phyloP scores from a whole-genome alignment of 2,888 invertebrate genomes.

The Panorpa germanica region DNA sequence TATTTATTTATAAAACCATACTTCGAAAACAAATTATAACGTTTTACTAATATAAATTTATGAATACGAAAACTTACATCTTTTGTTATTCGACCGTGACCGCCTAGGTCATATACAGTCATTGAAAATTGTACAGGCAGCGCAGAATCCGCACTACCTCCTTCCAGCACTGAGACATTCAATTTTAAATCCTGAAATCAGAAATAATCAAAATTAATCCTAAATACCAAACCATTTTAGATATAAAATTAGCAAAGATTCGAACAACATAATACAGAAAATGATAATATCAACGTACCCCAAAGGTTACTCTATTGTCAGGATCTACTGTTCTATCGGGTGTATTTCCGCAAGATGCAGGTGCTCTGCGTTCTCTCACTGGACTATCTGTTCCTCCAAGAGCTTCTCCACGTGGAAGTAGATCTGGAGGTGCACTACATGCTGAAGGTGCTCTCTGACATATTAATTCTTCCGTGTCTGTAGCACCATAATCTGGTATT shows the following conservation, averaged over 20 bases:
- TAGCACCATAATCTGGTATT: constrained; percentile 39
- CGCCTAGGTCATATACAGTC: constrained; percentile 79
- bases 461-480: constrained; percentile 51
- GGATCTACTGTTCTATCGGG: constrained; percentile 8
- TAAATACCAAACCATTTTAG: constrained; percentile 6
- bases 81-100: constrained; percentile 83
- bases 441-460: constrained; percentile 38
- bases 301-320: constrained; percentile 22
- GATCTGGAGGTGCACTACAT: constrained; percentile 41
- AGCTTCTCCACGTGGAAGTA: constrained; percentile 27
- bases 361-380: constrained; percentile 2
- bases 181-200: constrained; percentile 62
- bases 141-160: constrained; percentile 34
- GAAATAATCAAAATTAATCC: constrained; percentile 11
- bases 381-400: constrained; percentile 12
- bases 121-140: constrained; percentile 61
- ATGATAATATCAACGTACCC: constrained; percentile 18
- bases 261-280: neutral
- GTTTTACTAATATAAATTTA: constrained; percentile 1
- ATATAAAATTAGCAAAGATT: neutral
- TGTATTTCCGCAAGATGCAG: constrained; percentile 14
- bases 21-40: neutral
- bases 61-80: constrained; percentile 38
- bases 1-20: constrained; percentile 4
- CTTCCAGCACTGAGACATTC: constrained; percentile 68